Base-by-base conservation (phyloP, 2,113 vertebrate genomes). In the Hystrix cristata region DNA sequence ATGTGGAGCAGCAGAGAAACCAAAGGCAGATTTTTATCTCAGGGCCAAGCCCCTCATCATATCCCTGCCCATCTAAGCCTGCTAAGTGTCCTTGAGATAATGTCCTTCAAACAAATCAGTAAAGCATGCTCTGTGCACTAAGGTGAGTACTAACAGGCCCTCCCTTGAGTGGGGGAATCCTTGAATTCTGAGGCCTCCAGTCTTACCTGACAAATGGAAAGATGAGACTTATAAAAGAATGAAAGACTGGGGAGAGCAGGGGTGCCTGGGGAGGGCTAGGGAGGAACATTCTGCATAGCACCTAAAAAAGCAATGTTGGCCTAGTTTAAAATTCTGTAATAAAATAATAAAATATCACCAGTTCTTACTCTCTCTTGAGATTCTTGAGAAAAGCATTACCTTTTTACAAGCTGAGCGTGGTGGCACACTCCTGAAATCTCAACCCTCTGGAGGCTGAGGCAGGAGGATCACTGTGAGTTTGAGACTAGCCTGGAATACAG, bases 81-180 rank as follows among this genome's bases (percentile, higher is more conserved):
- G n/a, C 1, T n/a, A 83, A 93, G 34, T 71, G 27, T 90, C n/a
- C 48, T 43, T 89, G 64, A 91, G n/a, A 55, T 87, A 87, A 88
- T 8, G 23, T 19, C 34, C 48, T 87, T 74, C 29, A 38, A 69
- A 31, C 72, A 59, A 80, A 72, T 79, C 10, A 79, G 27, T 65
- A 27, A 76, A 65, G 23, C 7, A 31, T 48, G n/a, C 23, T 21
- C 5, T 25, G 14, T 11, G 16, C 16, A 82, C 2, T 48, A 71
- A 7, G 18, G 67, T 4, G 10, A 1, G 2, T 48, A 1, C 43
- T 64, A 4, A 43, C 89, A 31, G 16, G 1, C 19, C 87, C 8
- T 57, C 43, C 2, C 23, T 93, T 71, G 62, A 48, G 0, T 59
- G 29, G 46, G 5, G 15, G n/a, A 69, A 23, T 55, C n/a, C 5